Evolutionary conservation across 2,113 vertebrate genomes (phyloP).

Genomic region (Guaruba guarouba): DNA sequence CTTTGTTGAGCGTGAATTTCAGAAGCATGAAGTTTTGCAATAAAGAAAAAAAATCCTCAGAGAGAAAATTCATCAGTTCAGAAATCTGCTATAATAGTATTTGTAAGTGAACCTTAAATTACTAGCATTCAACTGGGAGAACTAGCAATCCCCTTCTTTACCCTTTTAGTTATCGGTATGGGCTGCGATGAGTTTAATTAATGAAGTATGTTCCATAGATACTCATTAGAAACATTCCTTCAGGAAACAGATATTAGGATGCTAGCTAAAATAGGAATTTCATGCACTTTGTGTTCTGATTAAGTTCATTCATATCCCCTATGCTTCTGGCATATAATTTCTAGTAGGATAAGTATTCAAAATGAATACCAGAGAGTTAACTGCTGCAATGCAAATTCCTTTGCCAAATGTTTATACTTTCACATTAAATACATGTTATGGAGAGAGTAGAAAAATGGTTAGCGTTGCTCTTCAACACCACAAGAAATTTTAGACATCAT

Average conservation of each 20-base stretch:
- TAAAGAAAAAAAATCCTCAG: not conserved
- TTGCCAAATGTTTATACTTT: not conserved
- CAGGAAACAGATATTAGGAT: not conserved
- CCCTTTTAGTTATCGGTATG: not conserved
- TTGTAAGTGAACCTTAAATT: constrained; percentile 13
- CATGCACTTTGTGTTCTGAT: not conserved
- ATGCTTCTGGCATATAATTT: not conserved
- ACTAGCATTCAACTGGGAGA: not conserved
- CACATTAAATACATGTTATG: not conserved
- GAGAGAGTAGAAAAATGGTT: not conserved
- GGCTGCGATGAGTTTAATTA: constrained; percentile 18
- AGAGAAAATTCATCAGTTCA: not conserved
- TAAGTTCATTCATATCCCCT: not conserved
- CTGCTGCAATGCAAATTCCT: not conserved
- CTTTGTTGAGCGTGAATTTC: not conserved
- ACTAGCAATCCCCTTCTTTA: not conserved
- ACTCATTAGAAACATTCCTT: constrained; percentile 7
- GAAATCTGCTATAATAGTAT: not conserved
- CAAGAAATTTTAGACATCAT: not conserved
- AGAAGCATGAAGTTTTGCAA: not conserved
- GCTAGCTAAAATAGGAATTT: constrained; percentile 11
- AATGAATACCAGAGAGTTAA: not conserved
- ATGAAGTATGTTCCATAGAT: not conserved
- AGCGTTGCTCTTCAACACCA: not conserved
- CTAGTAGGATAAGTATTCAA: not conserved